phyloP scores from a whole-genome alignment of 2,888 invertebrate genomes.

The Encarsia formosa region DNA sequence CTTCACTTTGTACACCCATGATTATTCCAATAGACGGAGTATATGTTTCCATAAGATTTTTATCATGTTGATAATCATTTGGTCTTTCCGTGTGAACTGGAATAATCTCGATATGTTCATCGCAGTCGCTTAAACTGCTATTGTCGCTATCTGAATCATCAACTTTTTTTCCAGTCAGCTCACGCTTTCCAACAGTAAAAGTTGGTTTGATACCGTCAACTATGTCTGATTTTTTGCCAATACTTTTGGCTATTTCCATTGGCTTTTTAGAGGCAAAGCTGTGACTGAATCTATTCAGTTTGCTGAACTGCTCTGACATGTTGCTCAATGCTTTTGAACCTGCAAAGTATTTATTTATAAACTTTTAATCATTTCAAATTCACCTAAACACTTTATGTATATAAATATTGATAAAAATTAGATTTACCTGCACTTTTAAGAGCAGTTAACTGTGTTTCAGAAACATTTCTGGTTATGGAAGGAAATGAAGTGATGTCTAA shows the following conservation, averaged over 20 bases:
- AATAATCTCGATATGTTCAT: conserved; percentile 55
- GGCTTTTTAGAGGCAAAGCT: conserved; percentile 56
- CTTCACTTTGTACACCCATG: conserved; percentile 49
- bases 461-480: conserved; percentile 71
- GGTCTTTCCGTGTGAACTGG: conserved; percentile 34
- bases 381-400: neutral
- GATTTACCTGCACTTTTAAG: conserved; percentile 67
- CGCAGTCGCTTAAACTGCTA: conserved; percentile 55
- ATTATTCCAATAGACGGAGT: conserved; percentile 66
- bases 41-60: conserved; percentile 54
- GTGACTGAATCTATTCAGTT: conserved; percentile 69
- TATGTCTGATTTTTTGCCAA: conserved; percentile 31
- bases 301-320: conserved; percentile 82
- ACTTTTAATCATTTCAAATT: too few relatives aligned
- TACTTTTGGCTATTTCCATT: conserved; percentile 34
- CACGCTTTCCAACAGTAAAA: conserved; percentile 43
- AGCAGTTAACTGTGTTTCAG: conserved; percentile 82
- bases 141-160: conserved; percentile 45
- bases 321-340: conserved; percentile 83
- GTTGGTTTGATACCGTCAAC: conserved; percentile 35
- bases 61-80: conserved; percentile 36
- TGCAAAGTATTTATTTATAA: conserved; percentile 37
- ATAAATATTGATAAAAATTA: neutral
- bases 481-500: conserved; percentile 64
- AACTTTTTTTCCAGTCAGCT: conserved; percentile 48